Evolutionary conservation across 2,888 invertebrate genomes (phyloP).

Genomic region (Abrostola tripartita): DNA sequence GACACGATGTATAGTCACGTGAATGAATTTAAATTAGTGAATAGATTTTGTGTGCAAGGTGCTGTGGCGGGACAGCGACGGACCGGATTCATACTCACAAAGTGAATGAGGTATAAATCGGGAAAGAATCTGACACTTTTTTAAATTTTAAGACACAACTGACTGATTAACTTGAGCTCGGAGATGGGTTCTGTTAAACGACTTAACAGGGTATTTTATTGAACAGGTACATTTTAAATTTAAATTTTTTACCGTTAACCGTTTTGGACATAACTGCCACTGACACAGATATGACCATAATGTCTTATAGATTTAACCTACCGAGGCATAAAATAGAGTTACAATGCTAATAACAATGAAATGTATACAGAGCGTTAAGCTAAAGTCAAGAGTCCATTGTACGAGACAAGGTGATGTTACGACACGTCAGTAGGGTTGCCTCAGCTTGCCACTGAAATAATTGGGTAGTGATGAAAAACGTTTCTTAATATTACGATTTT

Average conservation of each 20-base stretch:
- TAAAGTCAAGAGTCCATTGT: conserved; percentile 67
- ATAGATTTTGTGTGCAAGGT: background rate
- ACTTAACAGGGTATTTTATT: no score
- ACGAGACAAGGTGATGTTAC: conserved; percentile 75
- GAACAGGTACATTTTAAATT: no score
- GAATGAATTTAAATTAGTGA: conserved; percentile 13
- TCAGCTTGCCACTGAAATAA: conserved; percentile 28
- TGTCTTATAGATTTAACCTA: conserved; percentile 53
- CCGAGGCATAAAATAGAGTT: conserved; percentile 63
- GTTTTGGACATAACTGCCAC: conserved; percentile 18
- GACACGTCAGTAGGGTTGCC: conserved; percentile 61
- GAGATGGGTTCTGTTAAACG: no score
- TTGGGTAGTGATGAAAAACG: conserved; percentile 33
- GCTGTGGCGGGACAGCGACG: no score
- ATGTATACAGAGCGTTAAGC: conserved; percentile 67
- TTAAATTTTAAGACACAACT: no score
- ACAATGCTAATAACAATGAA: conserved; percentile 65
- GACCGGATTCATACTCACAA: no score
- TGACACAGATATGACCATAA: conserved; percentile 27
- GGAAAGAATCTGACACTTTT: no score
- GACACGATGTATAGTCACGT: conserved; percentile 19
- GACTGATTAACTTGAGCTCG: no score
- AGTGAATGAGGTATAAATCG: no score
- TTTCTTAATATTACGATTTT: conserved; percentile 27
- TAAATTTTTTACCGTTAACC: conserved; percentile 9